Base-by-base conservation (phyloP, 2,113 vertebrate genomes). In the Gallinago media region DNA sequence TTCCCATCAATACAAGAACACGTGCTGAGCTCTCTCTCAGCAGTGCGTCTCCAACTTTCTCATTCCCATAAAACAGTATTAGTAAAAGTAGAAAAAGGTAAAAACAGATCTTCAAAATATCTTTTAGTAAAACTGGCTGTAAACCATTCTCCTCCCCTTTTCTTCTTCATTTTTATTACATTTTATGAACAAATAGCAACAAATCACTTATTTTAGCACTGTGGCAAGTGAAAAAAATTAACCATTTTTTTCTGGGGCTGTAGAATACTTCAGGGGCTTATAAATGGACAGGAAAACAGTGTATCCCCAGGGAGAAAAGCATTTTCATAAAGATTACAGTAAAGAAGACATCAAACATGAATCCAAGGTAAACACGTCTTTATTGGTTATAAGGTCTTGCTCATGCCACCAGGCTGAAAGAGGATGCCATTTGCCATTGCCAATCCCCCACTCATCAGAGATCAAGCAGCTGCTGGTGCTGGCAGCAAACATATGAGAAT, bases 391-490 rank as follows among this genome's bases (percentile, higher is more conserved):
- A 77, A 55, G 32, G 38, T 42, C 47, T 52, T 13, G 31, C 18
- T 67, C 31, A 8, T 29, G 47, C n/a, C 77, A 72, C 17, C 25
- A 40, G 66, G 15, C 44, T 34, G 50, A 34, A 63, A 59, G 38
- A 62, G 31, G 73, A 67, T 14, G 6, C 34, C 18, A 5, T 6
- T n/a, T 52, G 20, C 62, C 70, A 66, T 15, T 25, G 72, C 83
- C 75, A 32, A n/a, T 25, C 46, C 46, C 55, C 19, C 11, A 61
- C 65, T 76, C 74, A 42, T 50, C 50, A 46, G 73, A 59, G 49
- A 80, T 15, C 46, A 71, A 68, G 72, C 85, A 92, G 90, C 87
- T 92, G 95, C 70, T 78, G 58, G 86, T 66, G 52, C 72, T 88
- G 79, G 74, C 90, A 79, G 55, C 38, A 75, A 91, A 81, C 36